phyloP scores from a whole-genome alignment of 2,888 invertebrate genomes.

The Melolontha melolontha region DNA sequence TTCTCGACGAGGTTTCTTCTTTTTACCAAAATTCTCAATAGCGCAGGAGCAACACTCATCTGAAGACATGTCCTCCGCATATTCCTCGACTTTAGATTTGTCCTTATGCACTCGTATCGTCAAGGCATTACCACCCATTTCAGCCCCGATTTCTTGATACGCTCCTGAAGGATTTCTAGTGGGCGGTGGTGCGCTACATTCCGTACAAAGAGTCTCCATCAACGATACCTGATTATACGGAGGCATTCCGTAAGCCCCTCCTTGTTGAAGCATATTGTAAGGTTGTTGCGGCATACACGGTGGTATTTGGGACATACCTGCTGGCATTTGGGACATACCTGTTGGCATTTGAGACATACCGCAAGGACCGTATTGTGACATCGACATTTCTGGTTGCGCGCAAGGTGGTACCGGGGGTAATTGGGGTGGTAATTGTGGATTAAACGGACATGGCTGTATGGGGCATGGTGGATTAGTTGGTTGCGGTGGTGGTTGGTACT shows the following conservation, averaged over 20 bases:
- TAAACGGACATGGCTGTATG: constrained; percentile 54
- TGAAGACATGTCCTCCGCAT: constrained; percentile 66
- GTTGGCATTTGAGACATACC: constrained; percentile 63
- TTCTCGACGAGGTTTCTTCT: constrained; percentile 59
- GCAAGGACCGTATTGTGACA: constrained; percentile 65
- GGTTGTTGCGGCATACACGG: neutral
- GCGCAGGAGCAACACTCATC: constrained; percentile 59
- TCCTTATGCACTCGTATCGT: constrained; percentile 74
- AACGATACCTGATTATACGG: neutral
- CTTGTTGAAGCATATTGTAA: neutral
- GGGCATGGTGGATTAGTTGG: constrained; percentile 33
- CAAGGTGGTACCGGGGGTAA: constrained; percentile 20
- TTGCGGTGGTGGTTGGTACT: constrained; percentile 60
- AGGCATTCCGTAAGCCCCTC: constrained; percentile 4
- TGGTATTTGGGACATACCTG: constrained; percentile 54
- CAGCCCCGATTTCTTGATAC: constrained; percentile 76
- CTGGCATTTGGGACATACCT: too few relatives aligned
- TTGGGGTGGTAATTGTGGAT: constrained; percentile 47
- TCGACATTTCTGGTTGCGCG: constrained; percentile 25
- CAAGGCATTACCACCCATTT: constrained; percentile 74
- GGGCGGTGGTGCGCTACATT: constrained; percentile 57
- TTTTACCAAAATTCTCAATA: constrained; percentile 52
- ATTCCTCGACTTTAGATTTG: constrained; percentile 65
- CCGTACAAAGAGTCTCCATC: constrained; percentile 44
- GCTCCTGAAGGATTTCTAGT: constrained; percentile 57